Conservation (phyloP, 2,113 vertebrate species). For the Lasiurus borealis region DNA sequence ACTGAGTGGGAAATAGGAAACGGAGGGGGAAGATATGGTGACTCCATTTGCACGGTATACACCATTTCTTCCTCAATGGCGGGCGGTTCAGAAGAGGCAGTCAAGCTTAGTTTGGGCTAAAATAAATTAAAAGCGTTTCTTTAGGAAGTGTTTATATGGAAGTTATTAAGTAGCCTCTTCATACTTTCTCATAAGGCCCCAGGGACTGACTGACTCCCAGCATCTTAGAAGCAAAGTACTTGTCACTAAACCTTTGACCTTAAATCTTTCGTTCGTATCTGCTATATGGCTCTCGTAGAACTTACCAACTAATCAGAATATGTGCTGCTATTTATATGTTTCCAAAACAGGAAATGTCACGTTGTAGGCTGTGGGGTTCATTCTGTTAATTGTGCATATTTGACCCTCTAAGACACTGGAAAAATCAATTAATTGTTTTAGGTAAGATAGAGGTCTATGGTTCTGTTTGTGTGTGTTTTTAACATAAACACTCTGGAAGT, state of each 20-base stretch:
- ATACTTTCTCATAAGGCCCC: not conserved
- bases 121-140: not conserved
- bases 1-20: not conserved
- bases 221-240: not conserved
- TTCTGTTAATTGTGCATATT: not conserved
- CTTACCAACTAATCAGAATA: not conserved
- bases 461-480: not conserved
- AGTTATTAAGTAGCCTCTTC: not conserved
- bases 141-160: not conserved
- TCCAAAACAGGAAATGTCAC: not conserved
- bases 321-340: not conserved
- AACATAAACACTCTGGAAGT: not conserved
- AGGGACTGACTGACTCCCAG: not conserved
- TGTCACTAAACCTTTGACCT: constrained; percentile 25
- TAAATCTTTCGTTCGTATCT: constrained; percentile 28
- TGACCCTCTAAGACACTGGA: not conserved
- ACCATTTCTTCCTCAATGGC: not conserved
- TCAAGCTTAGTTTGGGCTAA: not conserved
- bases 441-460: not conserved
- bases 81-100: not conserved
- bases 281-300: not conserved
- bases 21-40: not conserved
- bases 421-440: not conserved
- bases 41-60: not conserved
- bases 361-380: not conserved